Evolutionary conservation across 2,113 vertebrate species (phyloP), one percentile per base, ranked within the genome.

Genomic region (Alouatta palliata): DNA sequence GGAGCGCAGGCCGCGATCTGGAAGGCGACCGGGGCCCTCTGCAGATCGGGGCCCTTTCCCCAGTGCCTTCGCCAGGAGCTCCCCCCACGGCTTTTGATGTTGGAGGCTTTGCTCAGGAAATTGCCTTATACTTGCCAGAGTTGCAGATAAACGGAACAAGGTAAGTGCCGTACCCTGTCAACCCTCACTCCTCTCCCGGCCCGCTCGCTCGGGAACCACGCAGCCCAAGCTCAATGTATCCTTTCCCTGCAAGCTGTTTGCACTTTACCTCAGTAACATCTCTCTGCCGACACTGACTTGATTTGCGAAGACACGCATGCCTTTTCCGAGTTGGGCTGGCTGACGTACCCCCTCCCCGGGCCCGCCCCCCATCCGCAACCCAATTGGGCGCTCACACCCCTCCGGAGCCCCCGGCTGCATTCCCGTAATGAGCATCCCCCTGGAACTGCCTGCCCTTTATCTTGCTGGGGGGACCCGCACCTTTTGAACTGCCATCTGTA

Each of bases 401-500:
- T 98, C 98, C 80, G 56, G 98, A 98, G 98, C 99, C 99, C 70
- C 98, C 98, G 98, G 97, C 98, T 97, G 97, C 98, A 97, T 98
- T 97, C 98, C 96, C 97, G 98, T 99, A 99, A 99, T 99, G 98
- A 99, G 98, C 98, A 98, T 98, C 98, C 98, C 98, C 98, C 97
- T 98, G 98, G 98, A 98, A 98, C 98, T 96, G 98, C 97, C 98
- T 98, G 99, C 98, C 99, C 99, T 99, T 99, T 98, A 99, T 99
- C 99, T 99, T 97, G 98, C 98, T 99, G 99, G 98, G 98, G 98
- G 98, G 98, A 98, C 98, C 98, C 98, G 98, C 99, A 99, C 99
- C 99, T 99, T 99, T 99, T 99, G 99, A 99, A 99, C 99, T 99
- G 98, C 99, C 99, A 99, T 99, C 99, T 99, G 99, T 98, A 98